A percentile compares a stretch with the other conserved stretches of the same genome.
These are phyloP conservation scores for Chloromyia formosa DNA, from an alignment of 2,888 invertebrate genomes.

Conservation along the genomic window DNA sequence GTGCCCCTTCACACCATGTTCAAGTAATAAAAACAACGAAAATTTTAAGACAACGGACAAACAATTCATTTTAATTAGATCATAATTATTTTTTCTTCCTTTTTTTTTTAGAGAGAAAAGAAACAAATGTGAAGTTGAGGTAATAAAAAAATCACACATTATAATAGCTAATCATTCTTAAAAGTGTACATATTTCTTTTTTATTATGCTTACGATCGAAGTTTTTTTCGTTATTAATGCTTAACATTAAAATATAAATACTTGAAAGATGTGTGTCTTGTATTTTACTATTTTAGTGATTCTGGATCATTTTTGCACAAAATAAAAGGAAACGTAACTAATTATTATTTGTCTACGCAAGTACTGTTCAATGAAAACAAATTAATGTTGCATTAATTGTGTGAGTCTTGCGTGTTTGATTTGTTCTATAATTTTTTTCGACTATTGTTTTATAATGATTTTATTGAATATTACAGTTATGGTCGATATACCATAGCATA, in stretches of 20 bases:
- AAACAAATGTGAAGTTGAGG: slow-evolving; percentile 42
- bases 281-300: not conserved
- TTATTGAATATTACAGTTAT: too few relatives aligned
- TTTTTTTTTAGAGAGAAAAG: slow-evolving; percentile 16
- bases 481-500: too few relatives aligned
- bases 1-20: too few relatives aligned
- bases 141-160: slow-evolving; percentile 43
- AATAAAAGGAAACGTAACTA: too few relatives aligned
- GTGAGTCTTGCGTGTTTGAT: too few relatives aligned
- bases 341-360: too few relatives aligned
- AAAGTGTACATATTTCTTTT: slow-evolving; percentile 17
- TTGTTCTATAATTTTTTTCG: too few relatives aligned
- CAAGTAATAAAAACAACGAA: slow-evolving; percentile 20
- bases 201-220: slow-evolving; percentile 1
- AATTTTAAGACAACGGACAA: slow-evolving; percentile 29
- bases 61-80: slow-evolving; percentile 20
- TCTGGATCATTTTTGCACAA: too few relatives aligned
- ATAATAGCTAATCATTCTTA: slow-evolving; percentile 31
- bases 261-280: slow-evolving; percentile 26
- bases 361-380: too few relatives aligned
- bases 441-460: too few relatives aligned
- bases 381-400: too few relatives aligned
- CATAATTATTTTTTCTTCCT: slow-evolving; percentile 1
- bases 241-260: slow-evolving; percentile 22
- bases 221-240: slow-evolving; percentile 11